These are phyloP conservation scores for Nomada lathburiana DNA, from an alignment of 2,888 invertebrate genomes.

Conservation along the genomic window DNA sequence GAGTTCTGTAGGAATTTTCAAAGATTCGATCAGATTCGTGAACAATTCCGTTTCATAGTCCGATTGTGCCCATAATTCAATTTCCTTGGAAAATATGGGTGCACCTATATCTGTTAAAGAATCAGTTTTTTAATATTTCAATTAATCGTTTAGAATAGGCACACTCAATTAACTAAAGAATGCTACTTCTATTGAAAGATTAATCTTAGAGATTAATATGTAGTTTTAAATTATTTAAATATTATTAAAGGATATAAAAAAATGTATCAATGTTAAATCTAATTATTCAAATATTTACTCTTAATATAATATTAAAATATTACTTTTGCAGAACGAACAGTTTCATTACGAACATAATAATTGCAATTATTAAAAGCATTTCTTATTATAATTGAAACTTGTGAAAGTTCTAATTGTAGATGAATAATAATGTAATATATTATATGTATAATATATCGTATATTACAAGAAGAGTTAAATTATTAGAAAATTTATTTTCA, in stretches of 20 bases:
- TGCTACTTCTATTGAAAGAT: neutral
- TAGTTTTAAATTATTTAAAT: neutral
- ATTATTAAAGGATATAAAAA: neutral
- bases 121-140: neutral
- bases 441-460: neutral
- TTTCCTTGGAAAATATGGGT: slow-evolving; percentile 60
- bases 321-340: no score
- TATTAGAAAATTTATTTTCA: neutral
- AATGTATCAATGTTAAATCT: no score
- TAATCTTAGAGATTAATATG: neutral
- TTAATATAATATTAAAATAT: neutral
- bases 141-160: neutral
- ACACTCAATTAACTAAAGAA: no score
- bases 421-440: no score
- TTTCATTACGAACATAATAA: no score
- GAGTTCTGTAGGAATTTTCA: slow-evolving; percentile 39
- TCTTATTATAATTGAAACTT: no score
- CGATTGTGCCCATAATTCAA: slow-evolving; percentile 57
- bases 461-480: neutral
- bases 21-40: neutral
- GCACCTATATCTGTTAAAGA: slow-evolving; percentile 25
- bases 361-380: no score
- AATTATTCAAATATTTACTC: neutral
- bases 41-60: slow-evolving; percentile 44
- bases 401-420: no score